These are phyloP conservation scores for Manis crassicaudata DNA, from an alignment of 2,797 vertebrate genomes.

Conservation along the genomic window DNA sequence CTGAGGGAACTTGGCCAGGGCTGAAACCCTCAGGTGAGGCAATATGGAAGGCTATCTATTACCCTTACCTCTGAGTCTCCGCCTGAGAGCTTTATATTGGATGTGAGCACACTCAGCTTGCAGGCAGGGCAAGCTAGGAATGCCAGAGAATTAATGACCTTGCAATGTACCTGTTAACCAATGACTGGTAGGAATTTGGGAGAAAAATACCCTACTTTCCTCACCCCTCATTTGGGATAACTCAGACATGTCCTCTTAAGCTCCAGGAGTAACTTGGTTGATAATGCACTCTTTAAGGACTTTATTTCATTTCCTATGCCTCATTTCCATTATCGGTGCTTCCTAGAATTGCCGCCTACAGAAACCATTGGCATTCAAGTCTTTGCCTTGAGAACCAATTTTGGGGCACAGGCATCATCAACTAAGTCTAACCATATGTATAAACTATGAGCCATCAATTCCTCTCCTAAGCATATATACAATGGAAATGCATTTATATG, in stretches of 20 bases:
- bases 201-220: conserved; percentile 16
- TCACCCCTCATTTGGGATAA: not conserved
- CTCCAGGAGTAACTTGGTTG: not conserved
- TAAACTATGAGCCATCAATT: not conserved
- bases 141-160: not conserved
- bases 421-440: not conserved
- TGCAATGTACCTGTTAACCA: not conserved
- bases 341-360: not conserved
- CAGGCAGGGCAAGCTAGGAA: not conserved
- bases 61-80: not conserved
- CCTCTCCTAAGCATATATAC: not conserved
- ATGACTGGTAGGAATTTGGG: not conserved
- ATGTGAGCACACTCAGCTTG: not conserved
- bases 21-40: no score
- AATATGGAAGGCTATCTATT: not conserved
- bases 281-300: not conserved
- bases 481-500: not conserved
- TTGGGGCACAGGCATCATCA: not conserved
- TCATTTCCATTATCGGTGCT: not conserved
- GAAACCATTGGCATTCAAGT: not conserved
- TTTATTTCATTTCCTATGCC: not conserved
- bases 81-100: not conserved
- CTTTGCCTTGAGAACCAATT: not conserved
- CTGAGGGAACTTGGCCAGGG: no score
- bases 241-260: not conserved